Conservation (phyloP, 2,113 vertebrate species). For the Trochalopteron elliotii region DNA sequence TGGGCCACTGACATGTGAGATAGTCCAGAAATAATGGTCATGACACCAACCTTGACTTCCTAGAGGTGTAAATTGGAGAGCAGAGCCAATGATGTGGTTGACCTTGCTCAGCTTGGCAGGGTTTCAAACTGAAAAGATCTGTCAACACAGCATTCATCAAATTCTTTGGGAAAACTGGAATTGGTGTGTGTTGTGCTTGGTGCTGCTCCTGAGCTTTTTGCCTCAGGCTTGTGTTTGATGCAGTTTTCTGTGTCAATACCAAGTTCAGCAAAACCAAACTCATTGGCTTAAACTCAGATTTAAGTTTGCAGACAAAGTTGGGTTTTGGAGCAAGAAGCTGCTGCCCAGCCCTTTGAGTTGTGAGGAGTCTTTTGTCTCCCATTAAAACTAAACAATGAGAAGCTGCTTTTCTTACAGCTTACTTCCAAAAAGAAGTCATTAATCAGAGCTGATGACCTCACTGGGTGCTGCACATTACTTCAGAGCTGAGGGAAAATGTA, state of each 20-base stretch:
- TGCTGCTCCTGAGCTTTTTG: background rate
- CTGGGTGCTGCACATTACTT: background rate
- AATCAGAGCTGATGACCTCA: background rate
- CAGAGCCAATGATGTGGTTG: background rate
- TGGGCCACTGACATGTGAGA: background rate
- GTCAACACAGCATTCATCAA: background rate
- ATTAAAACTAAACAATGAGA: background rate
- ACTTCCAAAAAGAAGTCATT: background rate
- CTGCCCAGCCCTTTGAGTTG: background rate
- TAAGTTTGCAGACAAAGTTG: background rate
- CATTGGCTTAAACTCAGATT: background rate
- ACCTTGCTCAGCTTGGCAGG: background rate
- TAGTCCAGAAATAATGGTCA: background rate
- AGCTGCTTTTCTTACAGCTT: background rate
- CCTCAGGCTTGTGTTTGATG: background rate
- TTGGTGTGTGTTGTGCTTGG: background rate
- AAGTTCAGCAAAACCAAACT: background rate
- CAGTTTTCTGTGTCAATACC: background rate
- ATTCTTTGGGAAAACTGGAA: background rate
- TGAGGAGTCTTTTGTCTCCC: background rate
- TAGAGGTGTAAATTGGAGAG: background rate
- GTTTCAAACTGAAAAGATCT: background rate
- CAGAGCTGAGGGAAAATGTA: background rate
- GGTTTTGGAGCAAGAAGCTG: background rate
- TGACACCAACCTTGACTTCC: background rate